These are phyloP conservation scores for Dendrolimus houi DNA, from an alignment of 2,888 invertebrate species.

Conservation along the genomic window DNA sequence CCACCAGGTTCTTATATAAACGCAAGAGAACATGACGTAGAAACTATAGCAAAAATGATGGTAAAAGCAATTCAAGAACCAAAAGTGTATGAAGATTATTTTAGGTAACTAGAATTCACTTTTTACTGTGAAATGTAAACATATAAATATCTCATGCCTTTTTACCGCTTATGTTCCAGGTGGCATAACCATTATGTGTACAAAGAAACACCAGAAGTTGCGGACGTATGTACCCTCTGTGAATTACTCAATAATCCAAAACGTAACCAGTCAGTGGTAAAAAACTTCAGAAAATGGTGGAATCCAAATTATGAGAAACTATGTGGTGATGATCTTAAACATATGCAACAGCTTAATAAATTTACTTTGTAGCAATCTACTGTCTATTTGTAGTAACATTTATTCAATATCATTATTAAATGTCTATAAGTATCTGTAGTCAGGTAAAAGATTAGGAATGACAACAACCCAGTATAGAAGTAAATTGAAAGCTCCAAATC, in stretches of 20 bases:
- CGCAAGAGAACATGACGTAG: constrained; percentile 27
- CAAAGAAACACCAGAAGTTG: constrained; percentile 15
- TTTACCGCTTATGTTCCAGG: constrained; percentile 20
- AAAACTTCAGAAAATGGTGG: constrained; percentile 49
- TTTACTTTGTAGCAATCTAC: no score
- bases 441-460: no score
- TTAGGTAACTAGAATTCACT: constrained; percentile 26
- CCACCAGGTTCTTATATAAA: constrained; percentile 53
- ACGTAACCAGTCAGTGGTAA: constrained; percentile 11
- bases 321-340: constrained; percentile 13
- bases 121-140: no score
- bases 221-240: constrained; percentile 43
- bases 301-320: constrained; percentile 22
- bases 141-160: no score
- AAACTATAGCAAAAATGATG: constrained; percentile 31
- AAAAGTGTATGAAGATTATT: constrained; percentile 35
- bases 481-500: no score
- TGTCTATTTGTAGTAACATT: no score
- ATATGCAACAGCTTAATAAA: not conserved
- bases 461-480: no score
- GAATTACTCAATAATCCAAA: constrained; percentile 28
- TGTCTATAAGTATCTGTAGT: no score
- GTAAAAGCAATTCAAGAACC: constrained; percentile 29
- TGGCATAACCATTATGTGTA: constrained; percentile 53
- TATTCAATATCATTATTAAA: no score